phyloP scores from a whole-genome alignment of 1,140 invertebrate species.

The Polypedilum pembai region DNA sequence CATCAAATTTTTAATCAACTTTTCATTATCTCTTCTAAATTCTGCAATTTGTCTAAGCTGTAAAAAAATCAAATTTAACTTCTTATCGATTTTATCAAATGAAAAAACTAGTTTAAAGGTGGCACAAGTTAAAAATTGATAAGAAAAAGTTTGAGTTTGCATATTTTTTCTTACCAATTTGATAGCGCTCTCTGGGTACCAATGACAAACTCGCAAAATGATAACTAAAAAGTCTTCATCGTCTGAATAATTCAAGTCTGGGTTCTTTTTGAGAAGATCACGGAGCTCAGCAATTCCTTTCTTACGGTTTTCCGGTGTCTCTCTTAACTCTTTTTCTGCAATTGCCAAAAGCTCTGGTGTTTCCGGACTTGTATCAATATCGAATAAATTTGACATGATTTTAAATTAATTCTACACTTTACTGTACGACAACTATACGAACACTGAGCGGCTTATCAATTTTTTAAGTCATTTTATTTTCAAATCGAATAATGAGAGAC shows the following conservation, averaged over 20 bases:
- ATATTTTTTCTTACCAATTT: conserved; percentile 53
- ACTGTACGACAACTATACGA: neutral
- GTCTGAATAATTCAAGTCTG: conserved; percentile 54
- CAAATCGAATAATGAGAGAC: neutral
- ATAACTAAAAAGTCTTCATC: conserved; percentile 67
- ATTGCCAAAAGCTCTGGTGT: conserved; percentile 46
- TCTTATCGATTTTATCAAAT: too few relatives aligned
- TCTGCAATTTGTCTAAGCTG: conserved; percentile 65
- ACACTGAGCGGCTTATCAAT: neutral
- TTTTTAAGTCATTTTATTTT: conserved; percentile 5
- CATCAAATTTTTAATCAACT: conserved; percentile 53
- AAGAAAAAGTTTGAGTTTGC: neutral
- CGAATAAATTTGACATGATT: neutral
- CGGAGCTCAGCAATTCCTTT: conserved; percentile 53
- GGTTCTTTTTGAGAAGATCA: conserved; percentile 56
- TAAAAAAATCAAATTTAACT: conserved; percentile 34
- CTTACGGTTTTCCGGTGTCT: conserved; percentile 59
- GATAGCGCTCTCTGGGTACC: conserved; percentile 66
- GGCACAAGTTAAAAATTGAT: neutral
- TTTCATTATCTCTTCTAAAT: conserved; percentile 62
- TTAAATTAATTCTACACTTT: neutral
- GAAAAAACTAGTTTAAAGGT: too few relatives aligned
- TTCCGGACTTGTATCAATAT: conserved; percentile 9
- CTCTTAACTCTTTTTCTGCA: conserved; percentile 58
- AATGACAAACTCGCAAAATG: conserved; percentile 71